Percentiles rank a stretch among this genome's conserved stretches.
These are phyloP conservation scores for Anagrus nilaparvatae DNA, from an alignment of 1,140 invertebrate species.

Conservation along the genomic window DNA sequence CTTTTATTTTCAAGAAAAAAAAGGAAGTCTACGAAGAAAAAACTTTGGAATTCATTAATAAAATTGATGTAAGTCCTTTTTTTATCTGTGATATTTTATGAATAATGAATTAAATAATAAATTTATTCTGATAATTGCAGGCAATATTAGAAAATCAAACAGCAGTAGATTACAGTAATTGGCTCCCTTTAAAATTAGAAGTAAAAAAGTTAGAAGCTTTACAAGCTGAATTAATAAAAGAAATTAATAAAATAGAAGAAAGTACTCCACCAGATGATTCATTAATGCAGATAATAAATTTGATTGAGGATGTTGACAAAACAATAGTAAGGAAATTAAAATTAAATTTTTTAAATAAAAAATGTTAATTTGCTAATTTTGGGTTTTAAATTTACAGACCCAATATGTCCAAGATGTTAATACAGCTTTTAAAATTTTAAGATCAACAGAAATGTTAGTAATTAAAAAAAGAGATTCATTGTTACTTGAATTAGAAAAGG, in stretches of 20 bases:
- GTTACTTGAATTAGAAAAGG: slow-evolving; percentile 19
- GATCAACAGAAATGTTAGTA: slow-evolving; percentile 18
- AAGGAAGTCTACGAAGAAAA: slow-evolving; percentile 16
- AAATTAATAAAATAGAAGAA: slow-evolving; percentile 21
- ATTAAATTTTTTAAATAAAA: too few relatives aligned
- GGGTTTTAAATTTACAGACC: slow-evolving; percentile 18
- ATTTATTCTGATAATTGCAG: slow-evolving; percentile 13
- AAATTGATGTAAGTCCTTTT: slow-evolving; percentile 28
- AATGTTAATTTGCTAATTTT: too few relatives aligned
- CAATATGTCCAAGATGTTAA: slow-evolving; percentile 22
- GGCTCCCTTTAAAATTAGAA: slow-evolving; percentile 28
- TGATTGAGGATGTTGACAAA: slow-evolving; percentile 21
- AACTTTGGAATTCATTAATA: slow-evolving; percentile 23
- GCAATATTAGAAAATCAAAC: slow-evolving; percentile 11
- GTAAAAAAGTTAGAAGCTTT: slow-evolving; percentile 25
- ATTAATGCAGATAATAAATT: slow-evolving; percentile 15
- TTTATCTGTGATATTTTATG: too few relatives aligned
- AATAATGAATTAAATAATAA: too few relatives aligned
- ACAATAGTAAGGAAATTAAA: too few relatives aligned
- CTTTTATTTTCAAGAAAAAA: slow-evolving; percentile 17
- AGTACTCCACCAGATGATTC: slow-evolving; percentile 13
- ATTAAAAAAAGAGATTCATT: slow-evolving; percentile 21
- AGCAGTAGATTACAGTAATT: slow-evolving; percentile 23
- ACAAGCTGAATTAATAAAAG: slow-evolving; percentile 23
- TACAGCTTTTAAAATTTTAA: slow-evolving; percentile 23